Evolutionary conservation across 2,113 vertebrate species (phyloP).

Genomic region (Sapayoa aenigma): DNA sequence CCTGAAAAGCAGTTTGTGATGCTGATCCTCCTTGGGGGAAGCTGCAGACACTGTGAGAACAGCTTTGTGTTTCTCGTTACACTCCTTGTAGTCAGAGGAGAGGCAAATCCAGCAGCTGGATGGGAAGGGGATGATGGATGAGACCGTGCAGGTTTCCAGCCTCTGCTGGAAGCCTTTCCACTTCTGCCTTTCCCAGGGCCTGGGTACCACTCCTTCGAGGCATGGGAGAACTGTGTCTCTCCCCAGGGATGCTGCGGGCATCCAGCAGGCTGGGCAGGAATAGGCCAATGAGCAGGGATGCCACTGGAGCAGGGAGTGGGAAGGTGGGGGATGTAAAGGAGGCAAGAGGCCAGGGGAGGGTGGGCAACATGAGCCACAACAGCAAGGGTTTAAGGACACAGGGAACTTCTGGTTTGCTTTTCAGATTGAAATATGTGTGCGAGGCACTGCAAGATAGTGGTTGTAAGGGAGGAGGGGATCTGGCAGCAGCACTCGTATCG

Average conservation of each 20-base stretch:
- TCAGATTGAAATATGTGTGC: neutral
- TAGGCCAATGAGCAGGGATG: neutral
- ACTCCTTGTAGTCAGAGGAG: neutral
- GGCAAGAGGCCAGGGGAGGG: neutral
- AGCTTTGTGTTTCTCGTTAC: neutral
- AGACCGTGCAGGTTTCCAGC: accelerated
- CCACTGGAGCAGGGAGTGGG: accelerated
- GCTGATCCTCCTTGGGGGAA: neutral
- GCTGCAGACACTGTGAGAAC: neutral
- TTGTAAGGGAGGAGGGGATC: slow-evolving; percentile 3
- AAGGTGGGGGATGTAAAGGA: neutral
- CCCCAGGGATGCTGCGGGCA: neutral
- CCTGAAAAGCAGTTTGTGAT: neutral
- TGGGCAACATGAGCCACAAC: neutral
- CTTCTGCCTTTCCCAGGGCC: neutral
- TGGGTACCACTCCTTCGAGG: accelerated
- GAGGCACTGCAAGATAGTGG: neutral
- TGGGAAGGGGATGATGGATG: neutral
- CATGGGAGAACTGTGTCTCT: accelerated
- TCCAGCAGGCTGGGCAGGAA: neutral
- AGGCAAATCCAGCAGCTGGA: neutral
- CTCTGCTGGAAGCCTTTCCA: neutral
- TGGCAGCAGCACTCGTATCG: neutral
- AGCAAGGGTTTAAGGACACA: neutral
- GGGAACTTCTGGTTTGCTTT: neutral